Percentiles rank a stretch among this genome's conserved stretches.
Conservation (phyloP, 2,113 vertebrate genomes). For the Chionis minor region DNA sequence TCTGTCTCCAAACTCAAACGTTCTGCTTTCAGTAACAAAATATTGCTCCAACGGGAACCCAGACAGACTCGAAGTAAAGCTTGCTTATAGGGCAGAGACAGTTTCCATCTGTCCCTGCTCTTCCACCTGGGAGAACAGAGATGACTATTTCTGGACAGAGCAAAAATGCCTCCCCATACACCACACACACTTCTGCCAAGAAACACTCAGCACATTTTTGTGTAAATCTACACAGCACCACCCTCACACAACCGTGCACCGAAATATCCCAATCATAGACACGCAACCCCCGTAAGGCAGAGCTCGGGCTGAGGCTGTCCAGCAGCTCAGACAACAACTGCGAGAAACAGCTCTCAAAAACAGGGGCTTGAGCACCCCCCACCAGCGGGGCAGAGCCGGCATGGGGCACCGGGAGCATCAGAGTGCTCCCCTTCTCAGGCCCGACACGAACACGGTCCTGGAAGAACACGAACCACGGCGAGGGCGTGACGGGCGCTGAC, state of each 20-base stretch:
- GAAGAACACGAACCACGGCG: too few relatives aligned
- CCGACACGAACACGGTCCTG: fast-evolving
- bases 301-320: not conserved
- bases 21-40: not conserved
- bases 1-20: not conserved
- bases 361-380: not conserved
- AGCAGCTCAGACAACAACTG: not conserved
- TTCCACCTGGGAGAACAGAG: not conserved
- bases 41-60: not conserved
- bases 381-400: fast-evolving
- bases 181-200: fast-evolving
- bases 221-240: not conserved
- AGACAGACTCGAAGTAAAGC: not conserved
- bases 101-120: not conserved
- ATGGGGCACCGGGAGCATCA: fast-evolving
- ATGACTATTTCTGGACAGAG: not conserved
- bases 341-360: not conserved
- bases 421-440: not conserved
- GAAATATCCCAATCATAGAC: not conserved
- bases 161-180: not conserved
- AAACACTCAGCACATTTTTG: not conserved
- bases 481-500: not conserved
- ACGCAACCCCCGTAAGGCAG: not conserved
- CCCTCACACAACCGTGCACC: not conserved
- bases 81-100: too few relatives aligned